Evolutionary conservation across 2,888 invertebrate species (phyloP).

Genomic region (Cephalotes varians): DNA sequence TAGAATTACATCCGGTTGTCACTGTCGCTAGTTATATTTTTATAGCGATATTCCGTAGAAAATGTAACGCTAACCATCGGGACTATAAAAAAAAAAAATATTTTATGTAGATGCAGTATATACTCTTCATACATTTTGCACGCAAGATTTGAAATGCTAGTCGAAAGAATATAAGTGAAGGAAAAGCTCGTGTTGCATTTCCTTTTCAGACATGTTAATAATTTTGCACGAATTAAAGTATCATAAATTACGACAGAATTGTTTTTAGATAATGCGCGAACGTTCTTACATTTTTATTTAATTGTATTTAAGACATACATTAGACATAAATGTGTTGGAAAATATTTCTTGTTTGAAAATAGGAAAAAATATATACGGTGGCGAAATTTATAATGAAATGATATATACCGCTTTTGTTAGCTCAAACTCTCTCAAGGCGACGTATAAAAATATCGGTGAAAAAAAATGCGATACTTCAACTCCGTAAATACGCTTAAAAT

Average conservation of each 20-base stretch:
- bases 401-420: constrained; percentile 8
- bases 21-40: background rate
- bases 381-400: background rate
- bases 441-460: background rate
- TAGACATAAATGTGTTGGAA: background rate
- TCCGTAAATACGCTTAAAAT: constrained; percentile 36
- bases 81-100: background rate
- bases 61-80: background rate
- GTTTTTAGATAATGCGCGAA: background rate
- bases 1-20: constrained; percentile 13
- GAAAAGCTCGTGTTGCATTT: background rate
- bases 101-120: background rate
- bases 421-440: constrained; percentile 12
- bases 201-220: background rate
- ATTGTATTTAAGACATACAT: background rate
- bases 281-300: background rate
- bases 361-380: background rate
- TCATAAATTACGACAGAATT: background rate
- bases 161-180: background rate
- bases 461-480: constrained; percentile 26
- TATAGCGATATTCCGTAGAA: constrained; percentile 12
- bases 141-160: background rate
- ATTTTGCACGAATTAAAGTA: constrained; percentile 8
- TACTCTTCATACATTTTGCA: background rate
- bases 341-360: background rate